Evolutionary conservation across 2,797 vertebrate species (phyloP).

Genomic region (Gambelia wislizenii): DNA sequence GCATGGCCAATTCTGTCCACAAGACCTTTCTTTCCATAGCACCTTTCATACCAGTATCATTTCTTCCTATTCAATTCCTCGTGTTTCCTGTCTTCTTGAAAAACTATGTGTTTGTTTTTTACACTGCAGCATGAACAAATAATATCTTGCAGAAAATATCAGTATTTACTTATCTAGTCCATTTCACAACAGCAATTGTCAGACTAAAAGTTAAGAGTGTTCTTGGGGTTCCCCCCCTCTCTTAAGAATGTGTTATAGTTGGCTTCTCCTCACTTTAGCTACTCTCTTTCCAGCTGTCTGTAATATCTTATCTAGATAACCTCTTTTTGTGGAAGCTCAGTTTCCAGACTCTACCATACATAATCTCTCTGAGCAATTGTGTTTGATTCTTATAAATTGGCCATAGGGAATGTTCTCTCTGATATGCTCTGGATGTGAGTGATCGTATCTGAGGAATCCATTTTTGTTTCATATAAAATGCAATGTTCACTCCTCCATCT

Average conservation of each 20-base stretch:
- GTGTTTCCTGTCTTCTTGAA: neutral
- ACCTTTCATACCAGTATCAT: neutral
- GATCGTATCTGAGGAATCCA: neutral
- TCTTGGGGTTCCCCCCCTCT: neutral
- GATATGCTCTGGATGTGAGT: neutral
- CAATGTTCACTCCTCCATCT: neutral
- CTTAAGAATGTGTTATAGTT: neutral
- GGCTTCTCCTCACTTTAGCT: neutral
- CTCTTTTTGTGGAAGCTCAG: neutral
- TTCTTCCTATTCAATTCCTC: neutral
- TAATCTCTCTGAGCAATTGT: slow-evolving; percentile 8
- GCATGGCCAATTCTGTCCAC: neutral
- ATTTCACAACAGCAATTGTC: neutral
- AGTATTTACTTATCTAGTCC: neutral
- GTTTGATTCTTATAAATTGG: slow-evolving; percentile 16
- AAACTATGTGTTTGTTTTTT: neutral
- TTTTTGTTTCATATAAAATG: neutral
- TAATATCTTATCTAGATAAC: slow-evolving; percentile 7
- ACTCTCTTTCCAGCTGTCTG: neutral
- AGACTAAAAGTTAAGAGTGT: neutral
- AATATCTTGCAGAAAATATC: neutral
- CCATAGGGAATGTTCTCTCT: neutral
- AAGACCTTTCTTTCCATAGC: neutral
- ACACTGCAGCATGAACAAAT: neutral
- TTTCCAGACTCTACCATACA: neutral